Evolutionary conservation across 2,888 invertebrate genomes (phyloP).

Genomic region (Abrostola tripartita): DNA sequence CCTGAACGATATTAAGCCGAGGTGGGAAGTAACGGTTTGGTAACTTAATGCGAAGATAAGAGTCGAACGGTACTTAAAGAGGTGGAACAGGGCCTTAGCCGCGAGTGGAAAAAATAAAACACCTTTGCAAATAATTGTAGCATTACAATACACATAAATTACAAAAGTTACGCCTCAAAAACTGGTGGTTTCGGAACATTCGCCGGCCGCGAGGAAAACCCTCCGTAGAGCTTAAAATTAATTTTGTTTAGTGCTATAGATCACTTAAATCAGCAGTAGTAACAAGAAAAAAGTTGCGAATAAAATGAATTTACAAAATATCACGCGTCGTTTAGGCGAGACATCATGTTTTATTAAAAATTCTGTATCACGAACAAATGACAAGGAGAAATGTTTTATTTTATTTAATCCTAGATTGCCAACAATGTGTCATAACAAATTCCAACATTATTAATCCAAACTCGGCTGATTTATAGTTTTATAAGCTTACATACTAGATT

Average conservation of each 20-base stretch:
- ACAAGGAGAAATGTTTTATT: slow-evolving; percentile 30
- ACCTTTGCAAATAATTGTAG: slow-evolving; percentile 52
- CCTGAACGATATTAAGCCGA: slow-evolving; percentile 57
- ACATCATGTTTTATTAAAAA: slow-evolving; percentile 27
- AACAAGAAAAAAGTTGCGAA: slow-evolving; percentile 18
- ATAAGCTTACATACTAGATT: slow-evolving; percentile 10
- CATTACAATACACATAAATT: slow-evolving; percentile 51
- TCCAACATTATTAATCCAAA: slow-evolving; percentile 38
- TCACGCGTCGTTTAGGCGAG: slow-evolving; percentile 16
- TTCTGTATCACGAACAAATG: slow-evolving; percentile 25
- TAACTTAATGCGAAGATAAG: slow-evolving; percentile 72
- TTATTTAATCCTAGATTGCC: slow-evolving; percentile 43
- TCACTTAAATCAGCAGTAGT: slow-evolving; percentile 33
- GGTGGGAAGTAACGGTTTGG: slow-evolving; percentile 71
- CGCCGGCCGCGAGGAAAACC: slow-evolving; percentile 8
- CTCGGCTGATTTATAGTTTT: slow-evolving; percentile 32
- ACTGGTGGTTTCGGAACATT: slow-evolving; percentile 32
- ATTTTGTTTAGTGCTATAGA: slow-evolving; percentile 33
- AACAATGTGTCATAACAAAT: slow-evolving; percentile 49
- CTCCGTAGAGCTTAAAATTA: slow-evolving; percentile 29
- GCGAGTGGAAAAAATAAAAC: slow-evolving; percentile 51
- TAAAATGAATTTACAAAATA: slow-evolving; percentile 31
- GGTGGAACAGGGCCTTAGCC: slow-evolving; percentile 46
- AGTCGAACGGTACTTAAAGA: slow-evolving; percentile 66
- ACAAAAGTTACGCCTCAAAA: slow-evolving; percentile 39